These are phyloP conservation scores for Muscicapa comitata DNA, from an alignment of 2,797 vertebrate species.

Conservation along the genomic window DNA sequence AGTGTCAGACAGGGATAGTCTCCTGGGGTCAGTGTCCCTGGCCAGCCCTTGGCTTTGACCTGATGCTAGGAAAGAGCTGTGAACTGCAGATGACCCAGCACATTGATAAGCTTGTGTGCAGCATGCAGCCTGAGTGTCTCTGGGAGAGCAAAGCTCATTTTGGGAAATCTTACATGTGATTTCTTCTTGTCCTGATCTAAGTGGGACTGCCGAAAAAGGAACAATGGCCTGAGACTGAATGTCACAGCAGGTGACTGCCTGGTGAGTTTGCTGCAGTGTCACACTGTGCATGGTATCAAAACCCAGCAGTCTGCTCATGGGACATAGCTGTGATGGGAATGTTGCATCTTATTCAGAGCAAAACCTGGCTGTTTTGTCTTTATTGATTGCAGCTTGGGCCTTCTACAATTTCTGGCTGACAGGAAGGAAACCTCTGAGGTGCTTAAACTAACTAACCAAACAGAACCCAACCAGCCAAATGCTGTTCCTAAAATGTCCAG, in stretches of 20 bases:
- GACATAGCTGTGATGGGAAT: neutral
- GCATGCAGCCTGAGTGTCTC: neutral
- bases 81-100: neutral
- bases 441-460: neutral
- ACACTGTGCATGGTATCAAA: neutral
- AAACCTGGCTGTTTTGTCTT: neutral
- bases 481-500: neutral
- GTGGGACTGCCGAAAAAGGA: neutral
- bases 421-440: neutral
- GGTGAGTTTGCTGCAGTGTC: neutral
- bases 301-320: neutral
- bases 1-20: accelerated
- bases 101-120: neutral
- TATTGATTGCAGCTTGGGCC: neutral
- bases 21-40: accelerated
- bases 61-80: neutral
- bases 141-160: neutral
- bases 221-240: neutral
- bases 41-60: neutral
- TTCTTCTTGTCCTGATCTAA: neutral
- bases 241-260: neutral
- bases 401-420: neutral
- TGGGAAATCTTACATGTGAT: neutral
- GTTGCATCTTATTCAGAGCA: neutral
- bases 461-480: neutral